phyloP scores from a whole-genome alignment of 2,797 vertebrate species.

The Gallinago stenura region DNA sequence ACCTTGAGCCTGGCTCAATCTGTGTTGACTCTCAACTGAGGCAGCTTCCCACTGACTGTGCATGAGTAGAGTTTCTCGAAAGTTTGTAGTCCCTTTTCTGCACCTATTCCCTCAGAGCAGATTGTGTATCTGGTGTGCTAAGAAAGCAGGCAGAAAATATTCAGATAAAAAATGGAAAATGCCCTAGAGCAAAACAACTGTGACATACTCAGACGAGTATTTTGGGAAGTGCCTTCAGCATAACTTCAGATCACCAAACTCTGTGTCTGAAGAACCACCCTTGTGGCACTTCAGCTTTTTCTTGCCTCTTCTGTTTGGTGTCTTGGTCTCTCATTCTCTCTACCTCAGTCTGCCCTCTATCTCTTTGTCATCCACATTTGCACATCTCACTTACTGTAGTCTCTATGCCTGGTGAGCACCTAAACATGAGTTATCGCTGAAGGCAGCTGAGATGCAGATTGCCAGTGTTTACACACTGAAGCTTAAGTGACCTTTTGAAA shows the following conservation, averaged over 20 bases:
- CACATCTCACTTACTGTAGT: not conserved
- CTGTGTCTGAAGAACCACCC: not conserved
- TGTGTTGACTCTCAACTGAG: not conserved
- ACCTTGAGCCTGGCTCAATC: not conserved
- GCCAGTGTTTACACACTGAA: not conserved
- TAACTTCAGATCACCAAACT: not conserved
- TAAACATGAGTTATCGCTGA: not conserved
- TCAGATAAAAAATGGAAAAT: not conserved
- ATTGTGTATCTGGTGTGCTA: not conserved
- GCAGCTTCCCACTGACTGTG: not conserved
- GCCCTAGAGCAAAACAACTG: not conserved
- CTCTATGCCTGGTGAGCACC: not conserved
- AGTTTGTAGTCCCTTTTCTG: not conserved
- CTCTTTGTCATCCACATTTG: not conserved
- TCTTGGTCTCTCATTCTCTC: not conserved
- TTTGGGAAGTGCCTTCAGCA: not conserved
- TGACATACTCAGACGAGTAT: not conserved
- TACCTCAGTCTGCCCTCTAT: not conserved
- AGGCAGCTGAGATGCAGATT: constrained; percentile 2
- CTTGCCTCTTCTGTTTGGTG: not conserved
- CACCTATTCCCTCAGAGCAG: not conserved
- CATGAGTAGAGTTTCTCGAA: not conserved
- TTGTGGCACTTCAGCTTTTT: not conserved
- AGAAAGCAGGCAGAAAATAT: not conserved
- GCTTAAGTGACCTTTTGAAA: constrained; percentile 52